Evolutionary conservation across 2,797 vertebrate genomes (phyloP).

Genomic region (Ambastaia sidthimunki): DNA sequence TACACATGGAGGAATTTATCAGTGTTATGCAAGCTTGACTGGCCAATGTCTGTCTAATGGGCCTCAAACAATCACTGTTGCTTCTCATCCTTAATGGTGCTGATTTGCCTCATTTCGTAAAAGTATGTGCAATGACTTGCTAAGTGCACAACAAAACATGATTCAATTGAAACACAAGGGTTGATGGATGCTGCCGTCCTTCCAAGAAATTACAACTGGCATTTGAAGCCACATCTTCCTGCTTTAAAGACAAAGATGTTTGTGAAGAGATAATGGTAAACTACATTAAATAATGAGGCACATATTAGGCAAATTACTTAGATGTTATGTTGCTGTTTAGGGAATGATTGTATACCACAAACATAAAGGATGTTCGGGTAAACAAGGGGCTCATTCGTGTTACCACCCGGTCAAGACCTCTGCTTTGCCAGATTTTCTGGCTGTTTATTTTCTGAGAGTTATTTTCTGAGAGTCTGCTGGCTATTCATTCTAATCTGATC

Average conservation of each 20-base stretch:
- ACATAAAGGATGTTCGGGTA: constrained; percentile 13
- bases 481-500: constrained; percentile 8
- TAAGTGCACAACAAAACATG: background rate
- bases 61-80: constrained; percentile 6
- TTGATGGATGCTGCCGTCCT: background rate
- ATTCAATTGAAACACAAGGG: background rate
- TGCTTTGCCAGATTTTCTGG: background rate
- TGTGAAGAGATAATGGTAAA: background rate
- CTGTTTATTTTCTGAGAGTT: background rate
- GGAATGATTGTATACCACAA: constrained; percentile 21
- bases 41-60: constrained; percentile 38
- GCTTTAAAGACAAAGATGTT: background rate
- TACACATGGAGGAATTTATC: constrained; percentile 52
- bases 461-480: background rate
- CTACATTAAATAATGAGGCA: background rate
- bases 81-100: background rate
- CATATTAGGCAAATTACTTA: background rate
- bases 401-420: background rate
- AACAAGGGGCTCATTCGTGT: constrained; percentile 15
- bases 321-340: background rate
- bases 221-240: background rate
- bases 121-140: background rate
- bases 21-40: background rate
- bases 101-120: background rate
- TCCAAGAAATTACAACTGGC: background rate